phyloP scores from a whole-genome alignment of 2,888 invertebrate species.

The Ophion ellenae region DNA sequence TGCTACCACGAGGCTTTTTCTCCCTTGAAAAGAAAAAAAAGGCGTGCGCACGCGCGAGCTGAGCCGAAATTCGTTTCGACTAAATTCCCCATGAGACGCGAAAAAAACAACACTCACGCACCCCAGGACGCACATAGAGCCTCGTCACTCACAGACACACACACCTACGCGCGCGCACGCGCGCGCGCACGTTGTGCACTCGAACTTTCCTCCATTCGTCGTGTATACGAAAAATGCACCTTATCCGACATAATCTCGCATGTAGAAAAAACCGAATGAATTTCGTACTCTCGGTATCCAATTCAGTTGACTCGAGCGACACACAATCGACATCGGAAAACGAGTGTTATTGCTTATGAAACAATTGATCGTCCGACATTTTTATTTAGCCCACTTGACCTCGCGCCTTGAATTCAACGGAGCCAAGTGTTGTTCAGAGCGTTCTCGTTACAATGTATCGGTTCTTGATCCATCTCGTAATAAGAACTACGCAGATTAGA shows the following conservation, averaged over 20 bases:
- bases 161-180: not conserved
- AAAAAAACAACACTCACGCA: conserved; percentile 27
- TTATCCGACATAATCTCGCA: conserved; percentile 14
- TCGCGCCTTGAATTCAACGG: not conserved
- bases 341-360: not conserved
- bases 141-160: too few species aligned
- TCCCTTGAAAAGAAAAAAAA: conserved; percentile 29
- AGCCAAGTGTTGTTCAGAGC: too few species aligned
- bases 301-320: not conserved
- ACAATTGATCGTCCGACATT: not conserved
- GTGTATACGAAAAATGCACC: conserved; percentile 31
- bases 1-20: conserved; percentile 63
- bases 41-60: conserved; percentile 45
- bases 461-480: not conserved
- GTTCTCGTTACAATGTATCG: not conserved
- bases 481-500: not conserved
- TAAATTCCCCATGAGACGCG: conserved; percentile 26
- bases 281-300: not conserved
- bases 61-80: conserved; percentile 28
- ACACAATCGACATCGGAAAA: not conserved
- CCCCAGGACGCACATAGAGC: conserved; percentile 19
- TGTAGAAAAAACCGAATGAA: not conserved
- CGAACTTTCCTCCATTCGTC: not conserved
- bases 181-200: conserved; percentile 1
- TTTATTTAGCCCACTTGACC: not conserved